Conservation (phyloP, 2,113 vertebrate genomes). For the Peromyscus polionotus region DNA sequence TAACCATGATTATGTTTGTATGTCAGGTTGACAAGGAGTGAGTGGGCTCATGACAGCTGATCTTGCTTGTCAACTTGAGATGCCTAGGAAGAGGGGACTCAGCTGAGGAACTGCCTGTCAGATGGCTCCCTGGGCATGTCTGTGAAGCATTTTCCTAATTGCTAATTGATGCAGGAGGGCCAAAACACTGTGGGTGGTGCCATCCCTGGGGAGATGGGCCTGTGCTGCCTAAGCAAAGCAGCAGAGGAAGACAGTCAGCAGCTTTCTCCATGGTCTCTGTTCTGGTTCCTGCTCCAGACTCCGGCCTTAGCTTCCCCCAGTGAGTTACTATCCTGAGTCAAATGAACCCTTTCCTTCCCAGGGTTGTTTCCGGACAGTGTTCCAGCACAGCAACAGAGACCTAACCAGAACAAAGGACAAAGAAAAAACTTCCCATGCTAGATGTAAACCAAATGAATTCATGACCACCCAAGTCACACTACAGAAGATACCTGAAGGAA, state of each 20-base stretch:
- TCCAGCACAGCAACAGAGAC: neutral
- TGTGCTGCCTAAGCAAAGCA: neutral
- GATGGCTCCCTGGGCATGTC: neutral
- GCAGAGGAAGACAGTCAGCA: neutral
- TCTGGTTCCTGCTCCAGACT: neutral
- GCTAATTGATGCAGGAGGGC: neutral
- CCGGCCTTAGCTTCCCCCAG: neutral
- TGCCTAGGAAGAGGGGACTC: neutral
- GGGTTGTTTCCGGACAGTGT: neutral
- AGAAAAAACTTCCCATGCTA: neutral
- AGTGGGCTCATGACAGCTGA: neutral
- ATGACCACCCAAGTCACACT: neutral
- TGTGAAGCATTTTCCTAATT: neutral
- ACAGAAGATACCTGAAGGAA: neutral
- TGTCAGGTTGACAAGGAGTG: neutral
- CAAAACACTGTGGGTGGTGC: neutral
- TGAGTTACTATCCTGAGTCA: neutral
- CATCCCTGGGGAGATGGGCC: neutral
- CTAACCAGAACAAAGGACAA: neutral
- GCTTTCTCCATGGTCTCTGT: neutral
- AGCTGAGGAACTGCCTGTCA: neutral
- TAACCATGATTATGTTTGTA: neutral
- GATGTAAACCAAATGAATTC: neutral
- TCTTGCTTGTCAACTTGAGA: neutral
- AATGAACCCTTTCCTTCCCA: neutral